Percentiles rank a stretch among this genome's conserved stretches.
Evolutionary conservation across 2,797 vertebrate species (phyloP).

Genomic region (Dendrocincla tyrannina): DNA sequence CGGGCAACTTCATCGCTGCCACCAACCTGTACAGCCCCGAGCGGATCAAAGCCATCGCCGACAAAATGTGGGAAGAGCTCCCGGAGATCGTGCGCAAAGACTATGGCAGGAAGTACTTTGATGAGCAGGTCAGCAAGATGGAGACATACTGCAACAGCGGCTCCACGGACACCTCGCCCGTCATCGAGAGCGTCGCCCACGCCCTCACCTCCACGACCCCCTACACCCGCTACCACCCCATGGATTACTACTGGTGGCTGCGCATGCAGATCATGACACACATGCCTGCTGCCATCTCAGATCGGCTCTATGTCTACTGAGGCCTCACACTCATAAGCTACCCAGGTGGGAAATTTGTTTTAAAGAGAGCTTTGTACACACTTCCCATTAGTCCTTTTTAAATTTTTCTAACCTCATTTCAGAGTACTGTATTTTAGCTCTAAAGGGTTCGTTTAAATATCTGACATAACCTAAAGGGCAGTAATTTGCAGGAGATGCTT

Average conservation of each 20-base stretch:
- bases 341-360: not conserved
- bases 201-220: constrained; percentile 72
- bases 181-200: constrained; percentile 74
- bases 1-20: constrained; percentile 80
- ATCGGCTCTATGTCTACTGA: constrained; percentile 80
- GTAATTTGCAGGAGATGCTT: constrained; percentile 23
- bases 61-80: constrained; percentile 80
- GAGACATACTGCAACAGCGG: constrained; percentile 75
- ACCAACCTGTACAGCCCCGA: constrained; percentile 79
- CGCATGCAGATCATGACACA: constrained; percentile 83
- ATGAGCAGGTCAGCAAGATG: constrained; percentile 79
- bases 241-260: constrained; percentile 85
- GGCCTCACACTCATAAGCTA: not conserved
- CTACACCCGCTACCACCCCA: constrained; percentile 81
- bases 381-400: constrained; percentile 1
- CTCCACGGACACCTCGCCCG: constrained; percentile 69
- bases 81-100: constrained; percentile 77
- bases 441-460: constrained; percentile 48
- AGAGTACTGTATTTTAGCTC: constrained; percentile 66
- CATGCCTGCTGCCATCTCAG: constrained; percentile 75
- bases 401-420: constrained; percentile 59
- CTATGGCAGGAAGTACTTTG: constrained; percentile 79
- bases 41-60: constrained; percentile 76
- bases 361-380: constrained; percentile 15
- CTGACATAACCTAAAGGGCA: constrained; percentile 30